These are phyloP conservation scores for Callyntrura guangdongensis DNA, from an alignment of 2,888 invertebrate species.

Conservation along the genomic window DNA sequence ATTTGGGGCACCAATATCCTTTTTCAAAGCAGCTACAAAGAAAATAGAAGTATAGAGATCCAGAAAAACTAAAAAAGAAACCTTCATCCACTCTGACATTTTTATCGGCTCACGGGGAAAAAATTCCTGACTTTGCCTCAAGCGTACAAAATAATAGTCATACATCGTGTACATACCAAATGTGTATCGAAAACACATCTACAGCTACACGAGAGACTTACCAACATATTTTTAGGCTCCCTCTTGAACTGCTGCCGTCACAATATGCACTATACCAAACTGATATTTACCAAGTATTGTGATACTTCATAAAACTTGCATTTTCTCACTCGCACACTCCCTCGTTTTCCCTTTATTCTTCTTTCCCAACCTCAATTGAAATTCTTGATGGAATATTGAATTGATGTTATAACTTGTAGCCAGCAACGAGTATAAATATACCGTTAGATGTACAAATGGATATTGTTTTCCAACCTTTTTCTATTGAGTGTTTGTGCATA, in stretches of 20 bases:
- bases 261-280: not conserved
- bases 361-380: constrained; percentile 64
- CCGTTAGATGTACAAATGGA: not conserved
- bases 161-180: not conserved
- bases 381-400: constrained; percentile 75
- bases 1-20: not conserved
- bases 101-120: constrained; percentile 51
- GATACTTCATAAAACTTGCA: constrained; percentile 72
- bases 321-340: constrained; percentile 38
- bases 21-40: not conserved
- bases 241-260: not conserved
- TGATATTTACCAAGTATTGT: constrained; percentile 49
- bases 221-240: not conserved
- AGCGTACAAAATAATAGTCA: constrained; percentile 60
- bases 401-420: constrained; percentile 8
- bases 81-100: constrained; percentile 62
- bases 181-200: constrained; percentile 46
- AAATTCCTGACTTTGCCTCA: constrained; percentile 59
- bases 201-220: not conserved
- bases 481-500: not conserved
- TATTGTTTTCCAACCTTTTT: not conserved
- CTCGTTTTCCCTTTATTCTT: constrained; percentile 49
- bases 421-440: not conserved
- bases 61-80: not conserved
- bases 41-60: not conserved